These are phyloP conservation scores for Laterallus jamaicensis DNA, from an alignment of 2,113 vertebrate genomes.

Conservation along the genomic window DNA sequence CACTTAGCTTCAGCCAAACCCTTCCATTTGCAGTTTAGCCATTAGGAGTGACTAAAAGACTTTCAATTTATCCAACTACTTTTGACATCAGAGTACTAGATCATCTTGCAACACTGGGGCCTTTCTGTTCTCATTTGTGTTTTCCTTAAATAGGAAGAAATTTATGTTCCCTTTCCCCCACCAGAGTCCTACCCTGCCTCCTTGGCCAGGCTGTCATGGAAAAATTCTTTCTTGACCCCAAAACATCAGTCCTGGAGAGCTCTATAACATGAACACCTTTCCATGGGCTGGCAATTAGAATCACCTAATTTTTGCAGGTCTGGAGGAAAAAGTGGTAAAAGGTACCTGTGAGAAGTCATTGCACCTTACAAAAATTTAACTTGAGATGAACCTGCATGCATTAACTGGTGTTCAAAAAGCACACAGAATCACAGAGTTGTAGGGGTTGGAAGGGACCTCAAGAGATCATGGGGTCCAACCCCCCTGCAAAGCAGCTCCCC, in stretches of 20 bases:
- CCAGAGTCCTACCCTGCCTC: neutral
- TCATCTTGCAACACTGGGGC: neutral
- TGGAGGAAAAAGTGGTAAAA: neutral
- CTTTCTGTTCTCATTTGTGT: neutral
- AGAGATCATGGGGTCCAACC: too few relatives aligned
- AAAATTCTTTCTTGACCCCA: neutral
- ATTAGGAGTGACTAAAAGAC: neutral
- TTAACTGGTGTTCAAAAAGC: neutral
- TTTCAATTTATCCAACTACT: neutral
- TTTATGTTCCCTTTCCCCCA: neutral
- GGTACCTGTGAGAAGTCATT: neutral
- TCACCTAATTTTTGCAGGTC: neutral
- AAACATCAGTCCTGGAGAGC: neutral
- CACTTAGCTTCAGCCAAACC: neutral
- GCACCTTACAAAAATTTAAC: neutral
- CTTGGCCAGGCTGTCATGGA: neutral
- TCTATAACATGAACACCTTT: neutral
- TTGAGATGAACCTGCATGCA: neutral
- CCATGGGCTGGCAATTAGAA: neutral
- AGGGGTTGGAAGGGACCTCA: too few relatives aligned
- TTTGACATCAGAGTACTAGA: neutral
- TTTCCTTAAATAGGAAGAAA: neutral
- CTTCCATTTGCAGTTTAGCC: neutral
- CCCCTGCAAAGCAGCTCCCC: too few relatives aligned
- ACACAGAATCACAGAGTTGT: too few relatives aligned